A percentile compares a stretch with the other conserved stretches of the same genome.
These are phyloP conservation scores for Achatina immaculata DNA, from an alignment of 1,140 invertebrate genomes.

Conservation along the genomic window DNA sequence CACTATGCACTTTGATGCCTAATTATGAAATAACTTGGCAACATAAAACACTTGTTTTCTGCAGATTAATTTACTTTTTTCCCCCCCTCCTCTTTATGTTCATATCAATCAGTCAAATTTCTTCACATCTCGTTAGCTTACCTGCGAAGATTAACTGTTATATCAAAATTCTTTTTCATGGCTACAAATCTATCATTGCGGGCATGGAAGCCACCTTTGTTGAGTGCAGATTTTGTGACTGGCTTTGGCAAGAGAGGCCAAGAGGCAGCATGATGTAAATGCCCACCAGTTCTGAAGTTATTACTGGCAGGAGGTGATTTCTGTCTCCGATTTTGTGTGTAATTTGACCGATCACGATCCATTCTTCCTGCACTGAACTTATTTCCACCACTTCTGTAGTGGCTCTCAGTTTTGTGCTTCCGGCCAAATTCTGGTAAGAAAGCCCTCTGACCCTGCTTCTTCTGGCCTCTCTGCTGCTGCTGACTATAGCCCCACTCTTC, in stretches of 20 bases:
- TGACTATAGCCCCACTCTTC: background rate
- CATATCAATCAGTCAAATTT: too few species aligned
- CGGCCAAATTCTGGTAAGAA: background rate
- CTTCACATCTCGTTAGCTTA: too few species aligned
- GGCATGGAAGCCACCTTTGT: background rate
- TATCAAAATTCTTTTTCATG: background rate
- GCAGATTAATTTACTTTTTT: too few species aligned
- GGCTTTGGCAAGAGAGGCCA: background rate
- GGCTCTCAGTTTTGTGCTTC: background rate
- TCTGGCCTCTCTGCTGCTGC: background rate
- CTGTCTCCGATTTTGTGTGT: background rate
- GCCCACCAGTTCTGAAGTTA: background rate
- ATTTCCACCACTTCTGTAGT: background rate
- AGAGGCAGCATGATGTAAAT: background rate
- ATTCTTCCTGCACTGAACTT: background rate
- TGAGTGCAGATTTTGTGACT: background rate
- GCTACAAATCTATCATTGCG: conserved; percentile 8
- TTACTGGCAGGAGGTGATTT: background rate
- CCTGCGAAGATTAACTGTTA: background rate
- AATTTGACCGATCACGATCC: background rate
- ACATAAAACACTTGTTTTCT: too few species aligned
- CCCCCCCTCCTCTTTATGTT: too few species aligned
- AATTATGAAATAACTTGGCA: too few species aligned
- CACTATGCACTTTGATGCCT: too few species aligned
- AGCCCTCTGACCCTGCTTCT: background rate